A percentile compares a stretch with the other conserved stretches of the same genome.
phyloP scores from a whole-genome alignment of 2,797 vertebrate species.

The Hylomyscus alleni region DNA sequence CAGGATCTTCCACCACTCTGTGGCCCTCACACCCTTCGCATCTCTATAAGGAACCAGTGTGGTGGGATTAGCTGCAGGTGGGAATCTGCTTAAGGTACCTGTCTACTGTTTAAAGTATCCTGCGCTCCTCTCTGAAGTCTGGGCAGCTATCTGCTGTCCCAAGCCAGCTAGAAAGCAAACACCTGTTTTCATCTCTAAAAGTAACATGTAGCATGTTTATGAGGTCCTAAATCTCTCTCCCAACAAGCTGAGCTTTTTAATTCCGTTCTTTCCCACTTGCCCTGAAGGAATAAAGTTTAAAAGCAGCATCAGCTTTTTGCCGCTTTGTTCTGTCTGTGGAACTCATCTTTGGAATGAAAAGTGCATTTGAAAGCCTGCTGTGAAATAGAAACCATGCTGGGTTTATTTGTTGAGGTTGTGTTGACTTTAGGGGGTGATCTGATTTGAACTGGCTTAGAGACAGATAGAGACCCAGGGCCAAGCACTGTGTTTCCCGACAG shows the following conservation, averaged over 20 bases:
- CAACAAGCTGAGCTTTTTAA: conserved; percentile 14
- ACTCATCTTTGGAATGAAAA: conserved; percentile 19
- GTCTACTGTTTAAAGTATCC: not conserved
- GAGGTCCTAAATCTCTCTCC: not conserved
- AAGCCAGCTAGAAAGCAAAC: not conserved
- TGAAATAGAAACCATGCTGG: not conserved
- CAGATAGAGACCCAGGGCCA: no score
- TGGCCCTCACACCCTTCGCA: not conserved
- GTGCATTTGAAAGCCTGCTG: not conserved
- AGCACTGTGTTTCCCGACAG: not conserved
- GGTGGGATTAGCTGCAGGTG: not conserved
- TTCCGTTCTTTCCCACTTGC: not conserved
- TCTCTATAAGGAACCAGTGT: no score
- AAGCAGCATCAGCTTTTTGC: not conserved
- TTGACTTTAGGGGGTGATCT: not conserved
- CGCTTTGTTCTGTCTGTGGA: not conserved
- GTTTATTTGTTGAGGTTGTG: not conserved
- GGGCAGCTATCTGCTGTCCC: not conserved
- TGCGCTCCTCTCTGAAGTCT: not conserved
- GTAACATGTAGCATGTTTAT: not conserved
- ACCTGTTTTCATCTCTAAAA: conserved; percentile 1
- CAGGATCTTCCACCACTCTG: not conserved
- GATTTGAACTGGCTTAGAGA: not conserved
- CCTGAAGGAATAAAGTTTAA: conserved; percentile 8
- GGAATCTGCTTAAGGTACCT: not conserved